Evolutionary conservation across 2,113 vertebrate species (phyloP).

Genomic region (Tonatia bakeri): DNA sequence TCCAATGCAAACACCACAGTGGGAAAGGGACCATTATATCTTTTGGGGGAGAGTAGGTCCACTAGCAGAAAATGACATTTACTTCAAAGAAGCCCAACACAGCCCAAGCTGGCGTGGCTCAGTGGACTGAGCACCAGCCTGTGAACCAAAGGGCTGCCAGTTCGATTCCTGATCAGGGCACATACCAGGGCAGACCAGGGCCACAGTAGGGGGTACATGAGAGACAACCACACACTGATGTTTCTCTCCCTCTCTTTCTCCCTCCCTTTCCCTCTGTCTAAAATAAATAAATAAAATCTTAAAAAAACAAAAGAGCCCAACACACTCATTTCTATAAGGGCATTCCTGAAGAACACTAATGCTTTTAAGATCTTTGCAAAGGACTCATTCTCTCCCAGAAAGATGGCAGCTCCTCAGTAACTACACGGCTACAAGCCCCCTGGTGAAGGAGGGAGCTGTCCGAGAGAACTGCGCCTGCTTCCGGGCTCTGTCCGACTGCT

Average conservation of each 20-base stretch:
- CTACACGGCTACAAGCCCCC: not conserved
- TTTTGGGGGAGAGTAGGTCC: not conserved
- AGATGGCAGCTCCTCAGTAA: not conserved
- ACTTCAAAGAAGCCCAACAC: not conserved
- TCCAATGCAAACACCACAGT: fast-evolving
- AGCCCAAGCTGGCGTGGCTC: too few relatives aligned
- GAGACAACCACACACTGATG: too few relatives aligned
- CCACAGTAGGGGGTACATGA: too few relatives aligned
- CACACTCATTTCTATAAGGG: not conserved
- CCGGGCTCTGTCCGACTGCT: not conserved
- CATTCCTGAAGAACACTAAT: not conserved
- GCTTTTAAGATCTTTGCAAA: not conserved
- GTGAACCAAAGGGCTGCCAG: too few relatives aligned
- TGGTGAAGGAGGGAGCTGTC: not conserved
- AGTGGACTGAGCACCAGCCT: too few relatives aligned
- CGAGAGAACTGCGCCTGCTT: not conserved
- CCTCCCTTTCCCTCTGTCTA: too few relatives aligned
- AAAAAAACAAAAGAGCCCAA: too few relatives aligned
- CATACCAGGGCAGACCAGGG: too few relatives aligned
- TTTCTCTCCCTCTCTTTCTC: too few relatives aligned
- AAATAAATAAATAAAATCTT: too few relatives aligned
- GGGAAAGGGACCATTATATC: fast-evolving
- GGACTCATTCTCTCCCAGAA: not conserved
- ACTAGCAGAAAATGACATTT: not conserved
- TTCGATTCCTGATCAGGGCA: too few relatives aligned